phyloP scores from a whole-genome alignment of 2,113 vertebrate genomes.

The Setophaga petechia region DNA sequence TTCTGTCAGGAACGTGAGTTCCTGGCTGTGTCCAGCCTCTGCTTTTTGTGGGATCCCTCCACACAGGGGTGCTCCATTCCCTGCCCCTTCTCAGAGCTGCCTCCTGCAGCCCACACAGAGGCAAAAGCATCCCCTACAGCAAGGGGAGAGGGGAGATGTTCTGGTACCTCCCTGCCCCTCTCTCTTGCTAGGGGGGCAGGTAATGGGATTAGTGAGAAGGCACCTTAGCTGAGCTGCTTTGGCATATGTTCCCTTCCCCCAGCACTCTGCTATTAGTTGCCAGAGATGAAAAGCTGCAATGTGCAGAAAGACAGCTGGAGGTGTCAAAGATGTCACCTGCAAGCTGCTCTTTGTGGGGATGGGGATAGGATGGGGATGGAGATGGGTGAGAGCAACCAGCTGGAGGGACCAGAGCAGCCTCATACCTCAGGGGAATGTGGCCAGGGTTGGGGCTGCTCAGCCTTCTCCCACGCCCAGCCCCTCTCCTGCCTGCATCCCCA shows the following conservation, averaged over 20 bases:
- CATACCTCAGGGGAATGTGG: accelerated
- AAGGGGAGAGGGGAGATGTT: not conserved
- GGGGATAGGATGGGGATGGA: not conserved
- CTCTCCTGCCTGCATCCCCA: not conserved
- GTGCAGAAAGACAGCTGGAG: not conserved
- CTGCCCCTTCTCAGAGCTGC: accelerated
- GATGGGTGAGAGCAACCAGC: not conserved
- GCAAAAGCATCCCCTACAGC: not conserved
- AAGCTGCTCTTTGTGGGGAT: not conserved
- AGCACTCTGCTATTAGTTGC: not conserved
- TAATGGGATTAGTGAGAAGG: not conserved
- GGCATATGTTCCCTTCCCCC: constrained; percentile 29
- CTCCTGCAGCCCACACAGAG: not conserved
- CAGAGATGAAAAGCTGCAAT: not conserved
- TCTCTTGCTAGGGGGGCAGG: not conserved
- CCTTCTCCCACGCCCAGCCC: accelerated
- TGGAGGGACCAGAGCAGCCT: not conserved
- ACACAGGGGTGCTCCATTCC: not conserved
- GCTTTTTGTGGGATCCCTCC: not conserved
- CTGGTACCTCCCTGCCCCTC: not conserved
- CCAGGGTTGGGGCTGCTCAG: not conserved
- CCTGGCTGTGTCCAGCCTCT: not conserved
- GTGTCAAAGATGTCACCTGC: constrained; percentile 36
- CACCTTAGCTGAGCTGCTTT: not conserved
- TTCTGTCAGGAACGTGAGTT: not conserved